Evolutionary conservation across 2,113 vertebrate species (phyloP).

Genomic region (Odobenus rosmarus): DNA sequence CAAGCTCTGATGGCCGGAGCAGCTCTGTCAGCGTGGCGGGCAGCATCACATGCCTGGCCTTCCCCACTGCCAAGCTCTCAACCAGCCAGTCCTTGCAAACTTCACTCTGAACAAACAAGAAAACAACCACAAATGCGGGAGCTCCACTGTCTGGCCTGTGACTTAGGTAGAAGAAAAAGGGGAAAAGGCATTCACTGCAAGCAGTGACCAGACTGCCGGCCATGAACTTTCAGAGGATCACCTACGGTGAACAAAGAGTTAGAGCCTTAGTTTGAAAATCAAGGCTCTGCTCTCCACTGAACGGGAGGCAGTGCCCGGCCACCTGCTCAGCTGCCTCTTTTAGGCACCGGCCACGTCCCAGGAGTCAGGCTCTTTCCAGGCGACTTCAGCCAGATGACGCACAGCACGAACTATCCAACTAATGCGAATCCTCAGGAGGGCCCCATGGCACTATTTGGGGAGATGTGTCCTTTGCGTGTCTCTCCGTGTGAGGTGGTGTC

Average conservation of each 20-base stretch:
- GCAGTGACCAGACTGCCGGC: neutral
- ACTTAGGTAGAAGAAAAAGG: neutral
- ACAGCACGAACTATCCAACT: neutral
- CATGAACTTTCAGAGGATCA: neutral
- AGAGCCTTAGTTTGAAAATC: neutral
- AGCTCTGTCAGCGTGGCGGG: neutral
- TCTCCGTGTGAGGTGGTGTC: neutral
- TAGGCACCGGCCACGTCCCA: fast-evolving
- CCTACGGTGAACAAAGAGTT: neutral
- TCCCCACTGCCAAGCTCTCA: too few relatives aligned
- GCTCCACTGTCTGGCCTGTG: too few relatives aligned
- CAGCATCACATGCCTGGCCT: fast-evolving
- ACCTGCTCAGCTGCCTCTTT: neutral
- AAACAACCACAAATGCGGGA: neutral
- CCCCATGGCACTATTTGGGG: neutral
- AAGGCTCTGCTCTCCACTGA: too few relatives aligned
- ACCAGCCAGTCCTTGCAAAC: neutral
- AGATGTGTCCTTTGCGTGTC: fast-evolving
- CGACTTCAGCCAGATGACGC: neutral
- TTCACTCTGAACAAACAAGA: neutral
- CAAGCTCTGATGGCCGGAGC: neutral
- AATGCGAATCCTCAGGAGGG: fast-evolving
- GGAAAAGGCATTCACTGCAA: neutral
- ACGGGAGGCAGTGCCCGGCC: neutral
- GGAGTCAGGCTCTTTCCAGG: neutral